Evolutionary conservation across 2,113 vertebrate genomes (phyloP).

Genomic region (Ciconia boyciana): DNA sequence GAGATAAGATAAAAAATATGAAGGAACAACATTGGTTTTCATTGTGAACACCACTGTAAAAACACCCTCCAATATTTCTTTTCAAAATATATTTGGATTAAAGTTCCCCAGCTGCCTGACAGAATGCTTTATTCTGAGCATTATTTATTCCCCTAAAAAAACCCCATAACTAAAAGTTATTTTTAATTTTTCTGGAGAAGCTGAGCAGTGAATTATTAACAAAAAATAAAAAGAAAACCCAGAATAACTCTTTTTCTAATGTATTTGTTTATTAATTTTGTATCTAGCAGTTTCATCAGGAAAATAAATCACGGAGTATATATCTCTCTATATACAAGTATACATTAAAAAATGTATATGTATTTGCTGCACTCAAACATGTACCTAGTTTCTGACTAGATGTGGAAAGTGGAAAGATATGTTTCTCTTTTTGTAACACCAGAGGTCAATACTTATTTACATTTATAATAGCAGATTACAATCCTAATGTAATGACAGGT

Average conservation of each 20-base stretch:
- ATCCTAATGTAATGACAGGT: background rate
- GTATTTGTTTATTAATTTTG: background rate
- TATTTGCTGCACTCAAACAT: background rate
- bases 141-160: background rate
- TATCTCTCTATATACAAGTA: background rate
- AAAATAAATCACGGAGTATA: background rate
- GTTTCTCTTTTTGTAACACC: background rate
- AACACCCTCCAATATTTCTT: background rate
- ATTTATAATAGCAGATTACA: background rate
- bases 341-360: background rate
- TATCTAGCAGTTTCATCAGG: background rate
- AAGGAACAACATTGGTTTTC: background rate
- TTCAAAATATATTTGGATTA: background rate
- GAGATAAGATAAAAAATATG: background rate
- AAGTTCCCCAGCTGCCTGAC: background rate
- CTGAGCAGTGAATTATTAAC: background rate
- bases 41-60: background rate
- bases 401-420: background rate
- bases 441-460: background rate
- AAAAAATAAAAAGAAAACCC: background rate
- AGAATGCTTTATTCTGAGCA: background rate
- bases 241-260: background rate
- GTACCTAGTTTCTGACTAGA: background rate
- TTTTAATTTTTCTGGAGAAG: background rate
- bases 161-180: background rate